A percentile compares a stretch with the other conserved stretches of the same genome.
Evolutionary conservation across 2,888 invertebrate genomes (phyloP).

Genomic region (Raillietiella orientalis): DNA sequence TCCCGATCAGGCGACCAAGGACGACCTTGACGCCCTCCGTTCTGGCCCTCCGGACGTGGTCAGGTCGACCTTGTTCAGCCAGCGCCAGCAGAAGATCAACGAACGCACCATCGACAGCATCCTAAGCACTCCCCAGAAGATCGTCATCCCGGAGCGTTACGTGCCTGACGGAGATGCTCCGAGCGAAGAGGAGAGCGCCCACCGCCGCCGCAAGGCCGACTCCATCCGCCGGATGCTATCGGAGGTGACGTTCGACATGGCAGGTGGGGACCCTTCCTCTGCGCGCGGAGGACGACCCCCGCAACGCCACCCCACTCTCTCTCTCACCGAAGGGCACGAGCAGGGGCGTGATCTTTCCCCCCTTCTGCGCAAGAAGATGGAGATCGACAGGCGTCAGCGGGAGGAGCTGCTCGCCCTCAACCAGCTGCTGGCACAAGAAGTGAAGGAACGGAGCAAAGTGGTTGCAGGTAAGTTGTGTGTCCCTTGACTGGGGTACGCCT

Average conservation of each 20-base stretch:
- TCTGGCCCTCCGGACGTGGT: constrained; percentile 43
- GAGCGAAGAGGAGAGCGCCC: constrained; percentile 49
- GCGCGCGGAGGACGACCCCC: not conserved
- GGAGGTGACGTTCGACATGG: constrained; percentile 9
- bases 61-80: constrained; percentile 34
- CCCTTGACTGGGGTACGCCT: too few relatives aligned
- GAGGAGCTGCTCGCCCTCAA: constrained; percentile 64
- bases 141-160: constrained; percentile 64
- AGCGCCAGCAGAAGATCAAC: constrained; percentile 26
- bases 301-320: too few relatives aligned
- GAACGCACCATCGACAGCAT: constrained; percentile 56
- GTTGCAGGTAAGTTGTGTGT: constrained; percentile 82
- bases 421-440: constrained; percentile 69
- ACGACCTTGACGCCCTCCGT: not conserved
- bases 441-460: constrained; percentile 78
- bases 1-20: constrained; percentile 3
- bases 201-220: constrained; percentile 54
- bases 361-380: constrained; percentile 31
- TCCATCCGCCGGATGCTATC: constrained; percentile 62
- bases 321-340: not conserved
- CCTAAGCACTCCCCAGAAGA: constrained; percentile 57
- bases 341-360: constrained; percentile 10
- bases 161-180: constrained; percentile 34
- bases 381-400: constrained; percentile 52
- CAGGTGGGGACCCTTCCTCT: not conserved